Evolutionary conservation across 2,113 vertebrate species (phyloP), one percentile per base, ranked within the genome.

Genomic region (Gopherus evgoodei): DNA sequence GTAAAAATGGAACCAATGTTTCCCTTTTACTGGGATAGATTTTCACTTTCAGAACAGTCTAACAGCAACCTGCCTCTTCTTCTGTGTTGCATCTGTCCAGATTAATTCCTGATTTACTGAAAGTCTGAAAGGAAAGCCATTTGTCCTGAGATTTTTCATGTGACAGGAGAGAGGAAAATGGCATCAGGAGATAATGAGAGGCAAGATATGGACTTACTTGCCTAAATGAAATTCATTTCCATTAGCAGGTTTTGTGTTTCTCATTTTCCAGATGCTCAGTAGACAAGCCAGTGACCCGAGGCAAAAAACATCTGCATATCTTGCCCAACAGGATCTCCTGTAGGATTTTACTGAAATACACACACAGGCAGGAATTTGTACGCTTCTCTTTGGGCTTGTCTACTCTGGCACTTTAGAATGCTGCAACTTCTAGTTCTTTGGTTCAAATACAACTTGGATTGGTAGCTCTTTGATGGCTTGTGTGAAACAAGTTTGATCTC

Each of bases 321-420:
- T 94, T 85, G 29, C 82, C 49, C 82, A 27, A 10, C 93, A 79
- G 86, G 94, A 83, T 81, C 87, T 93, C 86, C 49, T 54, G 83
- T 84, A 88, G 57, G 69, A 62, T 94, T 94, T 94, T 92, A 75
- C 38, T 53, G 22, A 31, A 11, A 53, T n/a, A 47, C 42, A 78
- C 80, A 5, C 53, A 11, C 76, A 7, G 57, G 11, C n/a, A 79
- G 65, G 87, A 93, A 81, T 42, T 5, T 86, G 82, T 87, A 19
- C 81, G 14, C 10, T 87, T 44, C 5, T 21, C 53, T 54, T 54
- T 8, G 53, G 53, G 19, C 53, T 54, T 54, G 53, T 54, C 19
- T 54, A 54, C 53, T 8, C 53, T 54, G 53, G 53, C 19, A 54
- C 19, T 22, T 54, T 22, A 54, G 21, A 54, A 21, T 8, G 53